phyloP scores from a whole-genome alignment of 2,113 vertebrate genomes.

The Ondatra zibethicus region DNA sequence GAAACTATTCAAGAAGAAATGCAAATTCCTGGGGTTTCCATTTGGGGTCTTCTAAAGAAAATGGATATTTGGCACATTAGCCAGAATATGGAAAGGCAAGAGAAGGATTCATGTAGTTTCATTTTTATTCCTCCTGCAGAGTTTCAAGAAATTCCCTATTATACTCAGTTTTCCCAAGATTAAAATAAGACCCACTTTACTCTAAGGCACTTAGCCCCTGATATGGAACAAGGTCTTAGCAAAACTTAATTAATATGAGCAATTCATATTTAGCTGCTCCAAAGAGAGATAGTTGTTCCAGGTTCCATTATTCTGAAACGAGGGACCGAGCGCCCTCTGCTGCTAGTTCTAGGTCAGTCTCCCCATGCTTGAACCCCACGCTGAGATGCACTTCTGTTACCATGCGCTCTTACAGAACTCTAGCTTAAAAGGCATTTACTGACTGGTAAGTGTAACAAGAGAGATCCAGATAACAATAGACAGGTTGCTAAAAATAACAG shows the following conservation, averaged over 20 bases:
- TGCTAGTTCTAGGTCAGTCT: background rate
- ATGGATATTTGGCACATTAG: background rate
- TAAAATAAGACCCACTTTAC: slow-evolving; percentile 62
- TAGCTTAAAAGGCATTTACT: background rate
- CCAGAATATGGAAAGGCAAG: background rate
- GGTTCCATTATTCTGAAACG: background rate
- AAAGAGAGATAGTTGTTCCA: slow-evolving; percentile 11
- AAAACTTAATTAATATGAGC: slow-evolving; percentile 68
- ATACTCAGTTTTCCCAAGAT: slow-evolving; percentile 30
- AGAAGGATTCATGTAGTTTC: background rate
- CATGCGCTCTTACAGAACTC: background rate
- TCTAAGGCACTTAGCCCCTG: slow-evolving; percentile 54
- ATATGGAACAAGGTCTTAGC: slow-evolving; percentile 41
- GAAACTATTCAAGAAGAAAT: slow-evolving; percentile 18
- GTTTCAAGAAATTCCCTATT: slow-evolving; percentile 46
- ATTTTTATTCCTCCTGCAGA: background rate
- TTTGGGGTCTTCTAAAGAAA: slow-evolving; percentile 10
- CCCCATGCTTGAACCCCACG: background rate
- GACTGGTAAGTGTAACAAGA: background rate
- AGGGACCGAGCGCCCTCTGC: slow-evolving; percentile 76
- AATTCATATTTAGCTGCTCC: slow-evolving; percentile 56
- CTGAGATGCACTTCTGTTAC: background rate
- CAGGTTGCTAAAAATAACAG: background rate
- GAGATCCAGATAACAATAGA: background rate
- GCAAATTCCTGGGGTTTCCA: slow-evolving; percentile 34